Evolutionary conservation across 2,797 vertebrate species (phyloP).

Genomic region (Cirrhinus mrigala): DNA sequence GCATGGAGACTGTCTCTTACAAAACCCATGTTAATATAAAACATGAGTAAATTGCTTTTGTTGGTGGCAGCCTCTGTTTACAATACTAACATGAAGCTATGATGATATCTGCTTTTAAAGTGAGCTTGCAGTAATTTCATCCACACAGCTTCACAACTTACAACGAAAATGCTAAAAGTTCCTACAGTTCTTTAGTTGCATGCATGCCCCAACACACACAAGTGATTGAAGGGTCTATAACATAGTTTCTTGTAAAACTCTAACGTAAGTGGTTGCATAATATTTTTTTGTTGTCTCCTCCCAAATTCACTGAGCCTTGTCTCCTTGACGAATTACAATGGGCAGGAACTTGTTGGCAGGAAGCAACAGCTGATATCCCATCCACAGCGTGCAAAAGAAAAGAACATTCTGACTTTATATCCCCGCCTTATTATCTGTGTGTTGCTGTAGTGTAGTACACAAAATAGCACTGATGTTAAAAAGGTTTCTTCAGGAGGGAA

Average conservation of each 20-base stretch:
- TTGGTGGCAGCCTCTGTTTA: constrained; percentile 2
- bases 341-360: constrained; percentile 57
- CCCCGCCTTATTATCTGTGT: not conserved
- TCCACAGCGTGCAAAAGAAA: not conserved
- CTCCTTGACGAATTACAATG: constrained; percentile 24
- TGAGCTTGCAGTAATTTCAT: not conserved
- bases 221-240: not conserved
- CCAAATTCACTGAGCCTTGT: not conserved
- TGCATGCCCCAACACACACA: not conserved
- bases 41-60: not conserved
- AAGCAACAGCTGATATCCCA: constrained; percentile 51
- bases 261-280: constrained; percentile 18
- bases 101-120: not conserved
- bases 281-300: constrained; percentile 19
- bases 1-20: not conserved
- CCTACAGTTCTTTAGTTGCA: not conserved
- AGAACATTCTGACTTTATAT: not conserved
- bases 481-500: not conserved
- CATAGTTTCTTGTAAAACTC: not conserved
- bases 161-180: not conserved
- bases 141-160: not conserved
- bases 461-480: not conserved
- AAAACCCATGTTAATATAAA: not conserved
- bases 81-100: not conserved
- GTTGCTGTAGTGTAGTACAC: not conserved